Evolutionary conservation across 2,888 invertebrate genomes (phyloP).

Genomic region (Dermolepida albohirtum): DNA sequence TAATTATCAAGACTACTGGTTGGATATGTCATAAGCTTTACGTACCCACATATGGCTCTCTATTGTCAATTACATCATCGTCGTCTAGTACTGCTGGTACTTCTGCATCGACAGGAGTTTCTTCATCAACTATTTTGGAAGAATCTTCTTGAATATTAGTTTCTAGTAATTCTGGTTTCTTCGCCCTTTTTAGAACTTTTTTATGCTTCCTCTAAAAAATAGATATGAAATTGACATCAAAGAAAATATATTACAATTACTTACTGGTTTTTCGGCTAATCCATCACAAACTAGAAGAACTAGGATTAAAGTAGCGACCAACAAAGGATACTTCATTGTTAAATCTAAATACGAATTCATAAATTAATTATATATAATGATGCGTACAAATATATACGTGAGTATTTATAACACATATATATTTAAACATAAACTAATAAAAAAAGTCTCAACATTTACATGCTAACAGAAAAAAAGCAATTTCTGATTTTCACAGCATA

Average conservation of each 20-base stretch:
- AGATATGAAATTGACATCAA: neutral
- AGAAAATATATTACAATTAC: constrained; percentile 42
- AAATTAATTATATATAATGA: too few relatives aligned
- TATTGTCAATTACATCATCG: constrained; percentile 56
- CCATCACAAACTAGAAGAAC: constrained; percentile 53
- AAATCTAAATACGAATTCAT: constrained; percentile 38
- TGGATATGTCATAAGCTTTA: neutral
- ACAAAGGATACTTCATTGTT: constrained; percentile 57
- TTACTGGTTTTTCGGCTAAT: constrained; percentile 56
- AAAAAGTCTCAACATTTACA: too few relatives aligned
- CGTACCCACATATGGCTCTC: constrained; percentile 56
- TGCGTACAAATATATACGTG: too few relatives aligned
- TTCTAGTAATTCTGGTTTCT: constrained; percentile 50
- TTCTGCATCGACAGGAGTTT: constrained; percentile 56
- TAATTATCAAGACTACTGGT: neutral
- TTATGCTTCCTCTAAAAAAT: constrained; percentile 58
- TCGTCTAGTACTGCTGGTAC: constrained; percentile 50
- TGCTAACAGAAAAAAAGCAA: too few relatives aligned
- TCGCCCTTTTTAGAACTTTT: constrained; percentile 58
- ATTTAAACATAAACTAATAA: too few relatives aligned
- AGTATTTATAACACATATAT: too few relatives aligned
- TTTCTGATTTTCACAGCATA: too few relatives aligned
- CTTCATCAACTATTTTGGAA: constrained; percentile 64
- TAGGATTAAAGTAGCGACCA: constrained; percentile 51
- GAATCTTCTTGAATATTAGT: constrained; percentile 61